These are phyloP conservation scores for Apodemia hepburni DNA, from an alignment of 2,888 invertebrate species.

Conservation along the genomic window DNA sequence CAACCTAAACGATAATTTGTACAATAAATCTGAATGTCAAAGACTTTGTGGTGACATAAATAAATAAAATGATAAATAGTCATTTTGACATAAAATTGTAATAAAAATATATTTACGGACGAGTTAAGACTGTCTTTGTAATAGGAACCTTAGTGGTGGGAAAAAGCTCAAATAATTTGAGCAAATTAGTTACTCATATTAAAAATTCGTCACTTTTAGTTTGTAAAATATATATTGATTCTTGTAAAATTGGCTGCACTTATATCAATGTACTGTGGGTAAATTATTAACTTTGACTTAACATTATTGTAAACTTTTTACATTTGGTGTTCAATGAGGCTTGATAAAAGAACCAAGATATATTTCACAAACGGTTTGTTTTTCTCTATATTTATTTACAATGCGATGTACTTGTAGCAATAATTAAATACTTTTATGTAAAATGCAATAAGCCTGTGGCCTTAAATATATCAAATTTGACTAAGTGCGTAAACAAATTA, in stretches of 20 bases:
- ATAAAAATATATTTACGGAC: constrained; percentile 50
- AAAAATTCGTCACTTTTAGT: background rate
- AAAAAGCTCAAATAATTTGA: background rate
- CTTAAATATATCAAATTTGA: no score
- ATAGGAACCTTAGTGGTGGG: constrained; percentile 52
- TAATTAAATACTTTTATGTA: no score
- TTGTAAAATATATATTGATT: constrained; percentile 22
- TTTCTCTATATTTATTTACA: no score
- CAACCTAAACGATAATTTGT: constrained; percentile 72
- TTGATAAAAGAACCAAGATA: no score
- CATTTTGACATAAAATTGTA: constrained; percentile 68
- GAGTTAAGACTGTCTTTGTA: constrained; percentile 61
- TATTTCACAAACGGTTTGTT: no score
- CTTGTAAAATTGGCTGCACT: constrained; percentile 40
- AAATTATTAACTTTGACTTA: no score
- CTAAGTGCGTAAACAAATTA: no score
- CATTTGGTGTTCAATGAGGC: no score
- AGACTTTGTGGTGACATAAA: constrained; percentile 57
- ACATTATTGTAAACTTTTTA: no score
- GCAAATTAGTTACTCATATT: constrained; percentile 11
- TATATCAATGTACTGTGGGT: no score
- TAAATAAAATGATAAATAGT: constrained; percentile 62
- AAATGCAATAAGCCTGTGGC: no score
- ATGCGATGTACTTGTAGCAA: no score
- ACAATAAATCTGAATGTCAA: constrained; percentile 68